Base-by-base conservation (phyloP, 2,797 vertebrate genomes). In the Rhynchonycteris naso region DNA sequence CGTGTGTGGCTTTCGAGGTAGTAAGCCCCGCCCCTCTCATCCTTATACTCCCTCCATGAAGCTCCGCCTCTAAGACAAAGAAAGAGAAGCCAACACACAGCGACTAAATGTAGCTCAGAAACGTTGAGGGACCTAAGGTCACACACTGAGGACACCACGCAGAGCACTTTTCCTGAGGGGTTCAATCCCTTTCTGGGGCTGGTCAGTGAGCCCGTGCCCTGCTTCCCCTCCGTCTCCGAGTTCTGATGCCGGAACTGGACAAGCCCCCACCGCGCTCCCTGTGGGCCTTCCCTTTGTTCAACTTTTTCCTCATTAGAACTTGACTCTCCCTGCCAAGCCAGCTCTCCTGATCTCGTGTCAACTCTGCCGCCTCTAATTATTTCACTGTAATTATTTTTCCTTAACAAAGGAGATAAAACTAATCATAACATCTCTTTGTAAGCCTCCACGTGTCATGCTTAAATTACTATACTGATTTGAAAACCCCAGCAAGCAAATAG, bases 401-500 rank as follows among this genome's bases (percentile, higher is more conserved):
- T 97, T 96, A 89, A 97, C 81, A 98, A 96, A 97, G 97, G 95
- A 96, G 96, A 97, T 96, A 94, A 96, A 97, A 94, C 95, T 96
- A 97, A 97, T 96, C 16, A 22, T 88, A 96, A 97, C 74, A 93
- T n/a, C 14, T 97, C 97, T 97, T 93, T 96, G 68, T 93, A 96
- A 92, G 92, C 88, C 74, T 95, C 89, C 63, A 97, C 89, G 50
- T 95, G 97, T 95, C 59, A 84, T 19, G 92, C 94, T 98, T 97
- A 97, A 98, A 98, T 98, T 96, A 96, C 96, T 94, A 50, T 78
- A 94, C 97, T 96, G 95, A 97, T 97, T 96, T 97, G 92, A 96
- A 97, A 97, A 93, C 87, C 95, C 95, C 97, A 96, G 83, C 75
- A 97, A 98, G 90, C 88, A 98, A 97, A 97, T 93, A 94, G 90